These are phyloP conservation scores for Cotesia vestalis DNA, from an alignment of 1,140 invertebrate species.

Conservation along the genomic window DNA sequence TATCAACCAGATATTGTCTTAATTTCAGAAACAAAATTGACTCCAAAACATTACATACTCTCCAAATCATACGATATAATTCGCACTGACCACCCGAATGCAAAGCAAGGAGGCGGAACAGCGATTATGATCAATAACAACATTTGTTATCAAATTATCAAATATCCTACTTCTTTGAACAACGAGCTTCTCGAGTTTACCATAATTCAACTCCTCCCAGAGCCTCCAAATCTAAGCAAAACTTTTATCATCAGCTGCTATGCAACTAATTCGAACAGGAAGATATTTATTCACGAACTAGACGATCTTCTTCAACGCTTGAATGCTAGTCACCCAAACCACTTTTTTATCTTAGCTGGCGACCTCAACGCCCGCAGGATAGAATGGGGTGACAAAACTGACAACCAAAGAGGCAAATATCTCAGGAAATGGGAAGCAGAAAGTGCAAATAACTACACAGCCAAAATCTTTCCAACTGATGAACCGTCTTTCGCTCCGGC, in stretches of 20 bases:
- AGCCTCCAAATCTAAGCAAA: not conserved
- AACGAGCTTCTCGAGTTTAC: slow-evolving; percentile 42
- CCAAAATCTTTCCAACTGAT: not conserved
- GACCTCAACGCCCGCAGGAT: slow-evolving; percentile 25
- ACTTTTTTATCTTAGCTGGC: slow-evolving; percentile 12
- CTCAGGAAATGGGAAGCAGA: slow-evolving; percentile 6
- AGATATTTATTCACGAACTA: not conserved
- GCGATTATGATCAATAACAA: too few species aligned
- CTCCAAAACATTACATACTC: too few species aligned
- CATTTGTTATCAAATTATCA: too few species aligned
- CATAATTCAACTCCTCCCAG: slow-evolving; percentile 44
- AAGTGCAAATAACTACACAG: not conserved
- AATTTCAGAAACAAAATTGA: too few species aligned
- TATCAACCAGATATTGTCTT: too few species aligned
- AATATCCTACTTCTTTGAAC: not conserved
- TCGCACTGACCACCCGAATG: too few species aligned
- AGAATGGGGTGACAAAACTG: slow-evolving; percentile 5
- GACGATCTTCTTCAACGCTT: not conserved
- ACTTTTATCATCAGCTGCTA: slow-evolving; percentile 6
- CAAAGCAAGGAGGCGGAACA: too few species aligned
- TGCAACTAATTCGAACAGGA: slow-evolving; percentile 6
- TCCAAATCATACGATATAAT: too few species aligned
- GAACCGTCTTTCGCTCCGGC: not conserved
- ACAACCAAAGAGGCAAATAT: slow-evolving; percentile 18
- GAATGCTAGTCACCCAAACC: not conserved